These are phyloP conservation scores for zebrafish (Danio rerio) DNA, from an alignment of 2,113 vertebrate species.

Conservation along the genomic window GRCz12tu NC_133182.1:49996001-49996500, in stretches of 20 bases:
- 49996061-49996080: conserved; percentile 27
- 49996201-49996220: conserved; percentile 26
- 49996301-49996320: conserved; percentile 18
- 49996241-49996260: conserved; percentile 41
- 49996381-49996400: conserved; percentile 11
- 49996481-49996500: not conserved
- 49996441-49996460: conserved; percentile 51
- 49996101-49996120: conserved; percentile 27
- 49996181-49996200: conserved; percentile 37
- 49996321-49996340: not conserved
- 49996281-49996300: conserved; percentile 12
- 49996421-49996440: conserved; percentile 46
- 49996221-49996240: conserved; percentile 42
- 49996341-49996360: no score
- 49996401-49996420: conserved; percentile 47
- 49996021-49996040: not conserved
- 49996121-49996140: not conserved
- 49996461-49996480: conserved; percentile 54
- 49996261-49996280: conserved; percentile 28
- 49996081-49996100: conserved; percentile 24
- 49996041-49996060: conserved; percentile 28
- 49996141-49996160: not conserved
- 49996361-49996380: not conserved
- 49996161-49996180: conserved; percentile 5
- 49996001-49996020: not conserved